These are phyloP conservation scores for Prionchulus punctatus DNA, from an alignment of 2,888 invertebrate genomes.

Conservation along the genomic window DNA sequence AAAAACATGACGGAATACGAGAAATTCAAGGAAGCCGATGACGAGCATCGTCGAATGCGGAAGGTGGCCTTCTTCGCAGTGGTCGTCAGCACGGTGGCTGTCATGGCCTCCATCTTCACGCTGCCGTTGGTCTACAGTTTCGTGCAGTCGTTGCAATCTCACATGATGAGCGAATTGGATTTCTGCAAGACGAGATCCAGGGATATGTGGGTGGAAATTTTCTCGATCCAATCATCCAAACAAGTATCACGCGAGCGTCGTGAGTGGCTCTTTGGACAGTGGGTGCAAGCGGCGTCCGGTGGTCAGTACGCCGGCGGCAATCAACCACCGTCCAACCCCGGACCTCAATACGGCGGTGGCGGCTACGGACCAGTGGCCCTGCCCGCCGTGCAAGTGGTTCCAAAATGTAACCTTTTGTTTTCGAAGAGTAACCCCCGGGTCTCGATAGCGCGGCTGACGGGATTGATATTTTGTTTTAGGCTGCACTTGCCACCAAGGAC, in stretches of 20 bases:
- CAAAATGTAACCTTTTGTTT: too few species aligned
- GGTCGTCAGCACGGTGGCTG: slow-evolving; percentile 29
- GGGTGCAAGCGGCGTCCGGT: slow-evolving; percentile 12
- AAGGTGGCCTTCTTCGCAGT: slow-evolving; percentile 31
- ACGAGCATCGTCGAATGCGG: slow-evolving; percentile 17
- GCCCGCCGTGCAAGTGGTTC: too few species aligned
- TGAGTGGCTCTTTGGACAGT: slow-evolving; percentile 18
- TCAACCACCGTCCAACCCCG: too few species aligned
- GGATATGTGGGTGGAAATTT: slow-evolving; percentile 23
- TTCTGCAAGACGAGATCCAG: slow-evolving; percentile 30
- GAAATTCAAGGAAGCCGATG: too few species aligned
- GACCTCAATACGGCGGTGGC: too few species aligned
- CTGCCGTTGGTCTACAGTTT: slow-evolving; percentile 31
- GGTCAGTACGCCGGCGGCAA: too few species aligned
- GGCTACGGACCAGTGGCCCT: too few species aligned
- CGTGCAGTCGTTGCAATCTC: slow-evolving; percentile 29
- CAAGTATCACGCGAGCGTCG: slow-evolving; percentile 12
- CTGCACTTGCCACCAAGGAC: too few species aligned
- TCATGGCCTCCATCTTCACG: slow-evolving; percentile 27
- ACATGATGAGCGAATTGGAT: slow-evolving; percentile 28
- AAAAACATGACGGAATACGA: too few species aligned
- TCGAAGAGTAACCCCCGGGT: too few species aligned
- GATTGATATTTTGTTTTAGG: too few species aligned
- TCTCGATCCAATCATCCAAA: slow-evolving; percentile 16
- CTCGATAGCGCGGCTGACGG: too few species aligned